These are phyloP conservation scores for Recurvirostra avosetta DNA, from an alignment of 2,113 vertebrate genomes.

Conservation along the genomic window DNA sequence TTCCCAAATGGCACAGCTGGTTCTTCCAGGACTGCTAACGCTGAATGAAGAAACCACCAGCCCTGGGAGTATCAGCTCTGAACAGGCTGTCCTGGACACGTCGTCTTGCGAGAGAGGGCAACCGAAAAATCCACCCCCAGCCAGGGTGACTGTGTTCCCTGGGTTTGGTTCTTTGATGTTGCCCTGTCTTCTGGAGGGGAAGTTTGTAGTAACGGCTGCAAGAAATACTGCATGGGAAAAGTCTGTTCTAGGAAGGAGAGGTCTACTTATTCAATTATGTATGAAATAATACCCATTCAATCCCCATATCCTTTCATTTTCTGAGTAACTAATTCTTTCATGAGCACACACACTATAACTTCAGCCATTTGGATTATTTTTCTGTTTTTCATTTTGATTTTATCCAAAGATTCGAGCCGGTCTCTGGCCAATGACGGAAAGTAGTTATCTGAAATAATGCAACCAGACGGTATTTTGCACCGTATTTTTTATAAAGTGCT, in stretches of 20 bases:
- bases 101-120: not conserved
- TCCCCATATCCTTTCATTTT: not conserved
- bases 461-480: not conserved
- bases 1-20: not conserved
- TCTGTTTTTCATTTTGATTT: not conserved
- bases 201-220: not conserved
- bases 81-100: not conserved
- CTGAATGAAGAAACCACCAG: not conserved
- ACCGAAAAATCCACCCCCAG: not conserved
- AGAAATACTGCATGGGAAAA: not conserved
- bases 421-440: not conserved
- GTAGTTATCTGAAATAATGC: not conserved
- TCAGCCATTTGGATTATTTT: not conserved
- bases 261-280: not conserved
- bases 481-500: not conserved
- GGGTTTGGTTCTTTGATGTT: not conserved
- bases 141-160: not conserved
- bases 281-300: not conserved
- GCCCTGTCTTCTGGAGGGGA: not conserved
- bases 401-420: not conserved
- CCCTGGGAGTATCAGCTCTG: not conserved
- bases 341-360: not conserved
- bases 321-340: not conserved
- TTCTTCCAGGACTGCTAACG: not conserved
- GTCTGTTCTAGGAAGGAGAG: not conserved